phyloP scores from a whole-genome alignment of 1,140 invertebrate genomes.

The Sycophaga agraensis region DNA sequence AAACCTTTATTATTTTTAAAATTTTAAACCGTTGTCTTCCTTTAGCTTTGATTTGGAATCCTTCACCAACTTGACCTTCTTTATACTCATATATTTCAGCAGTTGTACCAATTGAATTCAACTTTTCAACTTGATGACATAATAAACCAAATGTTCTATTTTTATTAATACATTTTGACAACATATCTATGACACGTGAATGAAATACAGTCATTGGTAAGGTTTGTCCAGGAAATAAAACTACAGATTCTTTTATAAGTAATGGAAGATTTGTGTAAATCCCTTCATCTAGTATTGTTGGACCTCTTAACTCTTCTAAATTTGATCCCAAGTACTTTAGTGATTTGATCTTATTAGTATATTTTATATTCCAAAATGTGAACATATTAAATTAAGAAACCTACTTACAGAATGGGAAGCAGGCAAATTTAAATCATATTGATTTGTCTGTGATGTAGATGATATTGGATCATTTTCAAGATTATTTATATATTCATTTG shows the following conservation, averaged over 20 bases:
- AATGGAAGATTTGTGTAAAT: slow-evolving; percentile 61
- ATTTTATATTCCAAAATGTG: background rate
- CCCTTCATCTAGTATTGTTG: slow-evolving; percentile 63
- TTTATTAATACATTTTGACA: slow-evolving; percentile 59
- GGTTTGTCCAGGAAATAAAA: slow-evolving; percentile 73
- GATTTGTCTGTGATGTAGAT: background rate
- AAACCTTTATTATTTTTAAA: slow-evolving; percentile 46
- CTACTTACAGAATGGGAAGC: slow-evolving; percentile 58
- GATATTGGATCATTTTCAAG: background rate
- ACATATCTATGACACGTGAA: slow-evolving; percentile 59
- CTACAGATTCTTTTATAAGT: slow-evolving; percentile 62
- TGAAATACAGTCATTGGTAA: slow-evolving; percentile 70
- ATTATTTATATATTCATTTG: background rate
- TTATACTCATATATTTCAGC: slow-evolving; percentile 72
- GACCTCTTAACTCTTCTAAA: slow-evolving; percentile 64
- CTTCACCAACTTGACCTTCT: slow-evolving; percentile 47
- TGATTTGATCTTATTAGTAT: background rate
- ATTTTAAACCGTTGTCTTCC: slow-evolving; percentile 70
- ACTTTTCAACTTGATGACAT: slow-evolving; percentile 41
- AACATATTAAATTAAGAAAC: slow-evolving; percentile 3
- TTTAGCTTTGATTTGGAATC: slow-evolving; percentile 63
- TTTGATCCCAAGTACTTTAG: slow-evolving; percentile 66
- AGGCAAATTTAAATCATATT: slow-evolving; percentile 57
- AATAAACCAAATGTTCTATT: slow-evolving; percentile 68
- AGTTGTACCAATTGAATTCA: slow-evolving; percentile 63